Evolutionary conservation across 2,888 invertebrate genomes (phyloP), one percentile per base, ranked within the genome.

Genomic region (Eretmocerus hayati): DNA sequence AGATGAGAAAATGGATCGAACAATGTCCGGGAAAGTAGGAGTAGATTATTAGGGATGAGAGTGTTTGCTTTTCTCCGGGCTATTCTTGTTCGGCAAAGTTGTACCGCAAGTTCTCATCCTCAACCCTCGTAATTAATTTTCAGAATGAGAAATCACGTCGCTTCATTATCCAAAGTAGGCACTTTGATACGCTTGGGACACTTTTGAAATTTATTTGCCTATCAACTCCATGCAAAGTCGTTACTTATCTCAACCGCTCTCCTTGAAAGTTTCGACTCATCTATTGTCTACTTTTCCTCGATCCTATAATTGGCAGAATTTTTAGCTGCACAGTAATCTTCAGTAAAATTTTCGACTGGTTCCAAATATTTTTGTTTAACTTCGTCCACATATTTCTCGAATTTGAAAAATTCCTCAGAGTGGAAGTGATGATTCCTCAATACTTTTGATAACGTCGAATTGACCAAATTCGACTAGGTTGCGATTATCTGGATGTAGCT

Each of bases 151-250:
- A 46, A 46, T 50, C 39, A 47, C 47, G 30, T 47, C 44, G 47
- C 40, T 51, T 51, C 51, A 51, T 51, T 51, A 51, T 51, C 46
- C 50, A 39, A 50, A 46, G 43, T 43, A 43, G 46, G 40, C 36
- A 43, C 50, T 50, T 35, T 46, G 21, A 50, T 42, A 50, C 33
- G 43, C 36, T 16, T 21, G 42, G 21, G 38, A 50, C 40, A 32
- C 50, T 42, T 50, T 39, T 26, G 37, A 36, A 46, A 50, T 46
- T 51, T 43, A 35, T 43, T 46, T 43, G 20, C 36, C 35, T 43
- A 36, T 18, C 43, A 46, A 43, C 39, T 50, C 45, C 11, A 26
- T 21, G 11, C 30, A 8, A 44, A 49, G 18, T 49, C 40, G 19
- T 39, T 48, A 42, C 38, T 42, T 42, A 19, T 21, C 32, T 32